Conservation (phyloP, 2,113 vertebrate genomes). For the Zosterops japonicus region DNA sequence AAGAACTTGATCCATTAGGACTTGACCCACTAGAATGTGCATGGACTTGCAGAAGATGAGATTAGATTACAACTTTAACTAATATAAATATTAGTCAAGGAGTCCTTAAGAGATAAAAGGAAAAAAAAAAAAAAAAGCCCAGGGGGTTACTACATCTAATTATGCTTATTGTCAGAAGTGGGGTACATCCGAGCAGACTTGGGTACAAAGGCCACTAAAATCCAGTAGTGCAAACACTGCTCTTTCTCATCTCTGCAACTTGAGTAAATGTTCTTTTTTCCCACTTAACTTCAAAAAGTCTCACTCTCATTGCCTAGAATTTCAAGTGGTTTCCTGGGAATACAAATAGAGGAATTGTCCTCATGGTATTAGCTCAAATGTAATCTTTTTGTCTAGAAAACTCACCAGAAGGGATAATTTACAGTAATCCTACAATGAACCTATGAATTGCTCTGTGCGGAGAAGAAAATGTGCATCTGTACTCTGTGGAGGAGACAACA, state of each 20-base stretch:
- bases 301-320: background rate
- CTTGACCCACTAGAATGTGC: background rate
- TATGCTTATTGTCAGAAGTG: background rate
- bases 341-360: background rate
- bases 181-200: background rate
- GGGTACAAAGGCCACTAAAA: background rate
- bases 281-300: background rate
- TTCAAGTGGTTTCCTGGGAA: background rate
- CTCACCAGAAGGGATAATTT: background rate
- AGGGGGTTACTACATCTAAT: background rate
- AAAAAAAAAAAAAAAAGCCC: background rate
- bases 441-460: background rate
- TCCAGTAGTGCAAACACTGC: background rate
- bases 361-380: background rate
- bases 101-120: background rate
- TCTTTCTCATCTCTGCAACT: background rate
- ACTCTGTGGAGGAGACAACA: background rate
- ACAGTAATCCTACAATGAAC: background rate
- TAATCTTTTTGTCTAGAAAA: background rate
- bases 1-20: background rate
- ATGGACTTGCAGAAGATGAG: background rate
- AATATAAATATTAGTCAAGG: constrained; percentile 9
- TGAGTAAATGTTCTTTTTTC: background rate
- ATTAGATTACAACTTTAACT: constrained; percentile 3
- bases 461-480: background rate